Evolutionary conservation across 2,797 vertebrate genomes (phyloP).

Genomic region (Enteromius treurensis): DNA sequence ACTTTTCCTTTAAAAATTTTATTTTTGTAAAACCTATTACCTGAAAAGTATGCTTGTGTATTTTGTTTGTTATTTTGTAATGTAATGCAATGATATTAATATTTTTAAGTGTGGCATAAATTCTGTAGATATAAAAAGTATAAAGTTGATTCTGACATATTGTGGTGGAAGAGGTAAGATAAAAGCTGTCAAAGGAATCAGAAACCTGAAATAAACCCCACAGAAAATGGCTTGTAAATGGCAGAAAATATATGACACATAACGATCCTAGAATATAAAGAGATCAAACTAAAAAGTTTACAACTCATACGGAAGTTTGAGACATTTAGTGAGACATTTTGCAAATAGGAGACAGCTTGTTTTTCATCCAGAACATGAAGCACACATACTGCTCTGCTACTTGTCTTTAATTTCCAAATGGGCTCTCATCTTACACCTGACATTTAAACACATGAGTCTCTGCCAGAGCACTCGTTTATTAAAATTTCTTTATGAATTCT

Average conservation of each 20-base stretch:
- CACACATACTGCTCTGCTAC: slow-evolving; percentile 12
- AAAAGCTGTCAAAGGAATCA: slow-evolving; percentile 2
- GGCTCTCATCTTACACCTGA: slow-evolving; percentile 15
- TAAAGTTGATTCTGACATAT: too few species aligned
- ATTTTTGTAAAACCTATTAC: background rate
- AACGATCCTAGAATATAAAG: background rate
- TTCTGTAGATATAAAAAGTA: too few species aligned
- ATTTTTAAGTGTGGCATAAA: background rate
- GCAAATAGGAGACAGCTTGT: slow-evolving; percentile 13
- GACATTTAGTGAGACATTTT: background rate
- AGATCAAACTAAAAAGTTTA: background rate
- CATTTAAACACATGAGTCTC: slow-evolving; percentile 33
- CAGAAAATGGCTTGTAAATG: background rate
- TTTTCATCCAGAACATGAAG: slow-evolving; percentile 9
- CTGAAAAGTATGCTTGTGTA: background rate
- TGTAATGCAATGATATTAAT: background rate
- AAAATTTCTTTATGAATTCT: background rate
- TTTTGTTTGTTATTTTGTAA: background rate
- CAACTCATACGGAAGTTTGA: background rate
- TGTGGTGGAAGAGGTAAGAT: background rate
- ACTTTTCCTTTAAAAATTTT: background rate
- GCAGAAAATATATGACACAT: background rate
- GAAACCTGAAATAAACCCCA: background rate
- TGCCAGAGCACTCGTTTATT: slow-evolving; percentile 25
- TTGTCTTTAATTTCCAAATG: slow-evolving; percentile 45